Evolutionary conservation across 1,140 invertebrate species (phyloP), one percentile per base, ranked within the genome.

Genomic region (Cherax destructor): DNA sequence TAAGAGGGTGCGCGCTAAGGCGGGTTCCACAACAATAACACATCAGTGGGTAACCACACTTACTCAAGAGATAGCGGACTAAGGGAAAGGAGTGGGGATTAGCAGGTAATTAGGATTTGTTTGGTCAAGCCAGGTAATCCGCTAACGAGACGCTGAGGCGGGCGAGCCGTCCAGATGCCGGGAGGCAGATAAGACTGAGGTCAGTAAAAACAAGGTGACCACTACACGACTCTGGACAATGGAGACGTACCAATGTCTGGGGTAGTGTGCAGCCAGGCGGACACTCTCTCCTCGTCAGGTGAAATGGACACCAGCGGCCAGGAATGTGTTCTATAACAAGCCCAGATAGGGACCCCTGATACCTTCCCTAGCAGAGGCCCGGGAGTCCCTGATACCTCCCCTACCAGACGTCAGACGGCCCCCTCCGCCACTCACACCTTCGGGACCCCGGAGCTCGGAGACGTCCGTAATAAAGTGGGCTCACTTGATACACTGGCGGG

Each of bases 301-400:
- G 79, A 88, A 88, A 88, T 88, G 86, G 86, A 87, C 56, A 87
- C 86, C 85, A 21, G 18, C 74, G 30, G 79, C 13, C 76, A 4
- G 76, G 86, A 87, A 87, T 87, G 86, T 87, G 85, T 65, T 56
- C 86, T 79, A 87, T 87, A 87, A 87, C 85, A 87, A 87, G 85
- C 30, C 30, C 6, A 87, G 85, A 87, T 87, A 30, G 77, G 79
- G 30, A 41, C 52, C 49, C 41, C 83, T 87, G 86, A 87, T 87
- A 79, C 56, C 30, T 56, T 21, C 56, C 72, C 9, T 1, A 9
- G 56, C 56, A 41, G 30, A 41, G 30, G 30, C 2, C 30, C 30
- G 30, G 30, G 30, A 41, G 30, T 41, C 30, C 30, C 30, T 41
- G 30, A 41, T 41, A 41, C 30, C 30, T 41, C 30, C 30, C 30